Percentiles rank a stretch among this genome's conserved stretches.
phyloP scores from a whole-genome alignment of 1,140 invertebrate genomes.

The Scaptomyza pallida region DNA sequence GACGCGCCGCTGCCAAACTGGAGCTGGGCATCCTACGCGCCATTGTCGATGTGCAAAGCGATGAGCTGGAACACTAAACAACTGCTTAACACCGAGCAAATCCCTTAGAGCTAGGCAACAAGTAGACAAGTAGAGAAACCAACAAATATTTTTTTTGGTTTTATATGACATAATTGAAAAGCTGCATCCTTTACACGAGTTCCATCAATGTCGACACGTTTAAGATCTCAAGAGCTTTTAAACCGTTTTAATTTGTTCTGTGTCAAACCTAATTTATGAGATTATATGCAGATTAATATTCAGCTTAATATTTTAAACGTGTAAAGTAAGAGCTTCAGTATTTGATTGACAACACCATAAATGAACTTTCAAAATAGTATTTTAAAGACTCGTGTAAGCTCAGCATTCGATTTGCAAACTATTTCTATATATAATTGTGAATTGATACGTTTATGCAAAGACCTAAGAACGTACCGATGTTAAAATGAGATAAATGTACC shows the following conservation, averaged over 20 bases:
- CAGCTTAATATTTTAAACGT: background rate
- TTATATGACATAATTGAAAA: background rate
- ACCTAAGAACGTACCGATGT: background rate
- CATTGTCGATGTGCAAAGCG: conserved; percentile 78
- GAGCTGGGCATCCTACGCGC: conserved; percentile 75
- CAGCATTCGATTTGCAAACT: conserved; percentile 8
- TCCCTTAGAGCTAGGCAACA: conserved; percentile 16
- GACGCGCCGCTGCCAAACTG: conserved; percentile 69
- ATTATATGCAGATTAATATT: background rate
- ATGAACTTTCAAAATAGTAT: conserved; percentile 1
- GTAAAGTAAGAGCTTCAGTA: background rate
- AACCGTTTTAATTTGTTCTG: background rate
- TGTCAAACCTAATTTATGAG: conserved; percentile 14
- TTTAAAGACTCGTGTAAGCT: conserved; percentile 13
- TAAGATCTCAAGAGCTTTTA: background rate
- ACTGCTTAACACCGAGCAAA: background rate
- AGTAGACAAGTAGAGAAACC: conserved; percentile 6
- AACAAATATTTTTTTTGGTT: background rate
- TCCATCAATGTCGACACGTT: background rate
- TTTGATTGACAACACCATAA: background rate
- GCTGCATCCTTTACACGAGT: background rate
- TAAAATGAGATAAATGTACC: background rate
- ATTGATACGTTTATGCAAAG: conserved; percentile 22
- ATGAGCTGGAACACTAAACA: conserved; percentile 70
- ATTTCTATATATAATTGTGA: conserved; percentile 12